Evolutionary conservation across 2,888 invertebrate species (phyloP).

Genomic region (Balanococcus diminutus): DNA sequence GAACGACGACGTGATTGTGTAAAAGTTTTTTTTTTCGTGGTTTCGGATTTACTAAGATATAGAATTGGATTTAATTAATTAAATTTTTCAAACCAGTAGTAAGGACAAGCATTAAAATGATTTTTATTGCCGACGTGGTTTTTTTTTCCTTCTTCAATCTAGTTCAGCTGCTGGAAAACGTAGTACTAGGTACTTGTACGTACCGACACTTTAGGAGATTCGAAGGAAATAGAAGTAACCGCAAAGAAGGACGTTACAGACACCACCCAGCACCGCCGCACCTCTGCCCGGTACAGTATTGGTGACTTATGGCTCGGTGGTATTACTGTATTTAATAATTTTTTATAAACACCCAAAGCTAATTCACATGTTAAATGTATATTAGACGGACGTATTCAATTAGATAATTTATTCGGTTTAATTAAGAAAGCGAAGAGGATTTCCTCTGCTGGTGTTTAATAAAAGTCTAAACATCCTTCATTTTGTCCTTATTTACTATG

Average conservation of each 20-base stretch:
- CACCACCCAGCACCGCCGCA: too few species aligned
- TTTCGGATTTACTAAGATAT: neutral
- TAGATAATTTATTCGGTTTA: conserved; percentile 55
- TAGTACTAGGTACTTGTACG: neutral
- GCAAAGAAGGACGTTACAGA: too few species aligned
- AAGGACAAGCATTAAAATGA: neutral
- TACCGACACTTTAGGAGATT: neutral
- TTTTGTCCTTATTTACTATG: conserved; percentile 54
- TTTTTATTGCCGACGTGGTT: neutral
- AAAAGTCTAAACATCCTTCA: conserved; percentile 54
- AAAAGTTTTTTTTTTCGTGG: neutral
- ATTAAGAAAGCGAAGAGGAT: conserved; percentile 54
- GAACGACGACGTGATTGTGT: neutral
- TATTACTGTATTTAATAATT: neutral
- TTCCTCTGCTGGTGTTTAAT: conserved; percentile 54
- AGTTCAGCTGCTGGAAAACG: neutral
- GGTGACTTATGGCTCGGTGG: neutral
- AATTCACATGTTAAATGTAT: conserved; percentile 38
- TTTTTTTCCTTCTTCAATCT: too few species aligned
- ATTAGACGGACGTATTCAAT: conserved; percentile 54
- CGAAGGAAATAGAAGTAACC: neutral
- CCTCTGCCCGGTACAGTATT: neutral
- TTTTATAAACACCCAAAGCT: conserved; percentile 50
- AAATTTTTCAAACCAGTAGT: conserved; percentile 6
- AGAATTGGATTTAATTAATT: conserved; percentile 12